Evolutionary conservation across 2,113 vertebrate species (phyloP).

Genomic region (Myiopsitta monachus): DNA sequence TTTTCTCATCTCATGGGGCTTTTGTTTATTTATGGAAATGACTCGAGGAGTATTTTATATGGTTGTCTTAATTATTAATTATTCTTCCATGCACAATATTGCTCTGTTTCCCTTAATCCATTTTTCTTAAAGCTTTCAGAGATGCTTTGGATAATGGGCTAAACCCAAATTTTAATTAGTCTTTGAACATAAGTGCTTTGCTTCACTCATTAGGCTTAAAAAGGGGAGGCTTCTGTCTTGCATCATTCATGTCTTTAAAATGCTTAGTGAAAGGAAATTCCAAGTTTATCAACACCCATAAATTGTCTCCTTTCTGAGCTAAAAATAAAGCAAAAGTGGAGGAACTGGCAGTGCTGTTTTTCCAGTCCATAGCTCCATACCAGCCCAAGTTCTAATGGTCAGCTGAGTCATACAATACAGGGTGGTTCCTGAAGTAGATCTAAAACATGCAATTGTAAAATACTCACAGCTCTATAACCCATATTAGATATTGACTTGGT

Average conservation of each 20-base stretch:
- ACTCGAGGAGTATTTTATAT: neutral
- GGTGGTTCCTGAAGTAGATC: rapidly evolving
- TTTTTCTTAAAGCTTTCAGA: neutral
- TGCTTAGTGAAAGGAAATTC: neutral
- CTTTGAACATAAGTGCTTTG: neutral
- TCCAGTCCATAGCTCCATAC: neutral
- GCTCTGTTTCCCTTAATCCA: neutral
- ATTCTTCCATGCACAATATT: neutral
- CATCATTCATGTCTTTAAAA: neutral
- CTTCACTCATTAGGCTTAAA: neutral
- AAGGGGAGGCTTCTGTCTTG: neutral
- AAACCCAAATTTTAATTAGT: neutral
- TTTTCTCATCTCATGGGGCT: neutral
- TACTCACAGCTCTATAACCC: neutral
- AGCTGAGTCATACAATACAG: neutral
- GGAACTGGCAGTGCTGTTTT: neutral
- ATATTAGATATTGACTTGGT: neutral
- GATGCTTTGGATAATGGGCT: neutral
- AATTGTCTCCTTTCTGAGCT: neutral
- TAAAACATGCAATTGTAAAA: neutral
- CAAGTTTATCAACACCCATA: neutral
- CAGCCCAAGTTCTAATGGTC: neutral
- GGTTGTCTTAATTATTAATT: neutral
- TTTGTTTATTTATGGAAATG: neutral
- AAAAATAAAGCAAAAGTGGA: neutral